A percentile compares a stretch with the other conserved stretches of the same genome.
phyloP scores from a whole-genome alignment of 2,888 invertebrate species.

The Punctoribates punctum region DNA sequence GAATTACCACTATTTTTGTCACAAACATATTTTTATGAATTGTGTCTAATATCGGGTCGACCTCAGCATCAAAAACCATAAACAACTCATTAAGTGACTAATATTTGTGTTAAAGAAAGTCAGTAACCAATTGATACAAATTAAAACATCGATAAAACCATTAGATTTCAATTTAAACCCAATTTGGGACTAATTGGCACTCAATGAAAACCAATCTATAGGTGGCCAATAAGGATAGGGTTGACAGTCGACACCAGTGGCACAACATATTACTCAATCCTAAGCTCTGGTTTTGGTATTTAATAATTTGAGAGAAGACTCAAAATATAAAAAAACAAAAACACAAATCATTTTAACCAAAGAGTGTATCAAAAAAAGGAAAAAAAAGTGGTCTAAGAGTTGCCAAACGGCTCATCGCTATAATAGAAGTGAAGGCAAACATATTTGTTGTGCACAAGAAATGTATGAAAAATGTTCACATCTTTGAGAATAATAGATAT shows the following conservation, averaged over 20 bases:
- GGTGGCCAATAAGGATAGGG: background rate
- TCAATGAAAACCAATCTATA: background rate
- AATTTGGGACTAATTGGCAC: too few relatives aligned
- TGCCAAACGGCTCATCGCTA: constrained; percentile 17
- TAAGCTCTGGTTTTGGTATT: background rate
- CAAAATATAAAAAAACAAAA: background rate
- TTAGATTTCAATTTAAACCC: too few relatives aligned
- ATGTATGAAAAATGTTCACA: background rate
- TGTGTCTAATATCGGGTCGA: background rate
- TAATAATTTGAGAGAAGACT: constrained; percentile 7
- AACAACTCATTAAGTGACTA: background rate
- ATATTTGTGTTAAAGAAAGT: background rate
- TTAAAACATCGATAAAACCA: too few relatives aligned
- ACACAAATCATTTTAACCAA: background rate
- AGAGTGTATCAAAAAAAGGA: background rate
- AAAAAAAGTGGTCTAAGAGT: constrained; percentile 16
- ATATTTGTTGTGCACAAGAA: background rate
- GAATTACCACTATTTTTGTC: constrained; percentile 18
- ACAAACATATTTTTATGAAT: constrained; percentile 14
- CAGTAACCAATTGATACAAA: too few relatives aligned
- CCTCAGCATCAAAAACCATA: too few relatives aligned
- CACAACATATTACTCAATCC: background rate
- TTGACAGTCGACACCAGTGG: background rate
- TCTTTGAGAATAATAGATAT: background rate
- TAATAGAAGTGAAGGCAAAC: constrained; percentile 1